Base-by-base conservation (phyloP, 37 sponge, comb jelly and placozoan species). In the Mnemiopsis leidyi region DNA sequence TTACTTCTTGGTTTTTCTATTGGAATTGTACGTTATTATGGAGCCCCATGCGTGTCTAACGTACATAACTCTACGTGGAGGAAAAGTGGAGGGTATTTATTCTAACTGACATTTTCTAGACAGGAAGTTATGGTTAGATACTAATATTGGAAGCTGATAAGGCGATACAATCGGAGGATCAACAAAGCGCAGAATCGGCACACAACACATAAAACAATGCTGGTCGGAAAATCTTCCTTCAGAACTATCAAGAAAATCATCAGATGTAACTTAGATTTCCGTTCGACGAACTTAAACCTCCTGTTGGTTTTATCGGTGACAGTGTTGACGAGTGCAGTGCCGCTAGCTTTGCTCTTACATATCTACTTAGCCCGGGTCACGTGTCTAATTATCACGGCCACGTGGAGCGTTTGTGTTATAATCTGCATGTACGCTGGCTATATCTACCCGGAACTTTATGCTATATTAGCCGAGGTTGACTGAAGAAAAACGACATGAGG, bases 121-220 rank as follows among this genome's bases (percentile, higher is more conserved):
- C n/a, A n/a, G n/a, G n/a, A n/a, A n/a, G n/a, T n/a, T n/a, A n/a
- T n/a, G n/a, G n/a, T n/a, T n/a, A n/a, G n/a, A n/a, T n/a, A n/a
- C n/a, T n/a, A n/a, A n/a, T n/a, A n/a, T n/a, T n/a, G n/a, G n/a
- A n/a, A n/a, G n/a, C n/a, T n/a, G n/a, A n/a, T n/a, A n/a, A n/a
- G n/a, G n/a, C n/a, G n/a, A n/a, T n/a, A n/a, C n/a, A n/a, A n/a
- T n/a, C n/a, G n/a, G n/a, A n/a, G n/a, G n/a, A n/a, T n/a, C n/a
- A n/a, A n/a, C n/a, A n/a, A n/a, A n/a, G n/a, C n/a, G n/a, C n/a
- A n/a, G n/a, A n/a, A n/a, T n/a, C n/a, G n/a, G n/a, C n/a, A n/a
- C n/a, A n/a, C n/a, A n/a, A n/a, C n/a, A n/a, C n/a, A n/a, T n/a
- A 18, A 34, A 77, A 77, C 79, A 33, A 77, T 77, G 79, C 30